Evolutionary conservation across 1,140 invertebrate genomes (phyloP), one percentile per base, ranked within the genome.

Genomic region (Polypedilum vanderplanki): DNA sequence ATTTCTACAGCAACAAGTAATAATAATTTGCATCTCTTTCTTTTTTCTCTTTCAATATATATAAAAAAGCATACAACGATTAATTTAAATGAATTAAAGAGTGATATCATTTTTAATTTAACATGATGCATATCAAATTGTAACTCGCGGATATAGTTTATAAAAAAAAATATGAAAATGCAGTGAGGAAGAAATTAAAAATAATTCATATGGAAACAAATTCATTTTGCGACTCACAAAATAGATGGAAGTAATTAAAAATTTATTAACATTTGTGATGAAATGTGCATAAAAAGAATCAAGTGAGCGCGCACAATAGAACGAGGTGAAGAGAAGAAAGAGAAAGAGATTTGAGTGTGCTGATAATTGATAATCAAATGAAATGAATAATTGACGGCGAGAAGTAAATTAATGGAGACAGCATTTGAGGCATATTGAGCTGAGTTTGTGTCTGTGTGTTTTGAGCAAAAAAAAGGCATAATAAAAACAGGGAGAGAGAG

Each of bases 101-200:
- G 65, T 70, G 65, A 70, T 18, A 70, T 70, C 65, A 70, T 70
- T 70, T 70, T 70, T 70, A 70, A 22, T 70, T 70, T 20, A 18
- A 70, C 17, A 70, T 70, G 65, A 70, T 18, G 65, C 65, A 70
- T 70, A 70, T 70, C 65, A 70, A 46, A 67, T 70, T 70, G 20
- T 70, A 22, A 18, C 18, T 18, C 17, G 17, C 65, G 65, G 65
- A 70, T 57, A 57, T 33, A 33, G 5, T 33, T 33, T 33, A 33
- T 57, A n/a, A 57, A 57, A 57, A 12, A 15, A 57, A 57, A 57
- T 57, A 57, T 1, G n/a, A 4, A 57, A 57, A 57, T 57, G 46
- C 46, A 57, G 46, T 57, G 46, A 57, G 46, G 46, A 57, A 57
- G 46, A 57, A 57, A 57, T 12, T 57, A n/a, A n/a, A 57, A 57